phyloP scores from a whole-genome alignment of 2,888 invertebrate genomes.

The Noctua janthe region DNA sequence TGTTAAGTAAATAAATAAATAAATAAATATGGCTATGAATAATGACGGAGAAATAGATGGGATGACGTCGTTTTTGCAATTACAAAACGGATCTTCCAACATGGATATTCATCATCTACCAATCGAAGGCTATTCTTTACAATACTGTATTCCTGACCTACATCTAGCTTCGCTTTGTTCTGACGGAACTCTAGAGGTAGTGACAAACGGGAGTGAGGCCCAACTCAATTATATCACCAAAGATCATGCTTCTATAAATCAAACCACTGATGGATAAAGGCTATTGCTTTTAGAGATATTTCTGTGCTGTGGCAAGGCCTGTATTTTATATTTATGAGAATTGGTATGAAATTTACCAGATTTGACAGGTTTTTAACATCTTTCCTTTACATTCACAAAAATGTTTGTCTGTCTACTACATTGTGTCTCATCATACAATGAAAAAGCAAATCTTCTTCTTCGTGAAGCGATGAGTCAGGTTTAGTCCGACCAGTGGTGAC shows the following conservation, averaged over 20 bases:
- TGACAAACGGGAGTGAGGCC: slow-evolving; percentile 21
- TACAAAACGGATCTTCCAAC: not conserved
- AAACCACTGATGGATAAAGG: slow-evolving; percentile 15
- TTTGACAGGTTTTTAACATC: not conserved
- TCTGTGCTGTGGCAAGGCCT: not conserved
- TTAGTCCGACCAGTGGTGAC: not conserved
- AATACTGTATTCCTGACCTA: slow-evolving; percentile 1
- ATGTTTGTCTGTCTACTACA: not conserved
- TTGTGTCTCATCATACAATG: not conserved
- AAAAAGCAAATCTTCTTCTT: not conserved
- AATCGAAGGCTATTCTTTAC: not conserved
- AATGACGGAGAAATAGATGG: not conserved
- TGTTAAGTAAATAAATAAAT: too few relatives aligned
- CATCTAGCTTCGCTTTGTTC: slow-evolving; percentile 11
- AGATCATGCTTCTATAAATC: slow-evolving; percentile 35
- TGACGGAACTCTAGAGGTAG: slow-evolving; percentile 5
- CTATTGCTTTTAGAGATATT: slow-evolving; percentile 18
- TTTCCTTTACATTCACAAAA: not conserved
- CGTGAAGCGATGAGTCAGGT: not conserved
- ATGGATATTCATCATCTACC: not conserved
- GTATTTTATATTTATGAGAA: not conserved
- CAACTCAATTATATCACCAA: slow-evolving; percentile 35
- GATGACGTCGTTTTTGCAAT: not conserved
- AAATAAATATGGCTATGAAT: not conserved
- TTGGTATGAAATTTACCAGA: too few relatives aligned